A percentile compares a stretch with the other conserved stretches of the same genome.
Evolutionary conservation across 2,797 vertebrate genomes (phyloP).

Genomic region (Myotis daubentonii): DNA sequence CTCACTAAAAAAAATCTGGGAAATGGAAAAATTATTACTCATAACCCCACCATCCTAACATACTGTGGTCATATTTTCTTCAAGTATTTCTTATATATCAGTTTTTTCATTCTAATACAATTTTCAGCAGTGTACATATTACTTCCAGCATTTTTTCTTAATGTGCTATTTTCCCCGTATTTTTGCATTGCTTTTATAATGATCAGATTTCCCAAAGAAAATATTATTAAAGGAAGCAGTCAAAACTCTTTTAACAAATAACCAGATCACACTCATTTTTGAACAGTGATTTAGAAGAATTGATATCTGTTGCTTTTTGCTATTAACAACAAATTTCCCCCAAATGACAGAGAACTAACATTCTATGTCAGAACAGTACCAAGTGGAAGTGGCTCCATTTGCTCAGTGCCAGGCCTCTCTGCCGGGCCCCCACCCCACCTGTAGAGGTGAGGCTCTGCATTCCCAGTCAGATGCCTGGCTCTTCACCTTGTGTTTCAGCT

Average conservation of each 20-base stretch:
- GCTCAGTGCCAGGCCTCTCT: background rate
- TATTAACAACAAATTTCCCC: background rate
- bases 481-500: background rate
- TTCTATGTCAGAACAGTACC: background rate
- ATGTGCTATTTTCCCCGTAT: background rate
- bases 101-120: constrained; percentile 27
- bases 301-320: background rate
- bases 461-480: fast-evolving
- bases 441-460: background rate
- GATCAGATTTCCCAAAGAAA: constrained; percentile 17
- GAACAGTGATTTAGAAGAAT: background rate
- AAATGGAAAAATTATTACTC: background rate
- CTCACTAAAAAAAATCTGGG: background rate
- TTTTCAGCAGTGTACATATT: background rate
- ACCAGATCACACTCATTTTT: background rate
- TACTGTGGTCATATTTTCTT: background rate
- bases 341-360: background rate
- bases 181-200: constrained; percentile 20
- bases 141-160: constrained; percentile 21
- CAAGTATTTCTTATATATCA: background rate
- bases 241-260: constrained; percentile 25
- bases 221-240: constrained; percentile 29
- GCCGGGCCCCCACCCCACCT: background rate
- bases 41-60: background rate
- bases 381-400: background rate